These are phyloP conservation scores for Eudemis profundana DNA, from an alignment of 2,888 invertebrate species.

Conservation along the genomic window DNA sequence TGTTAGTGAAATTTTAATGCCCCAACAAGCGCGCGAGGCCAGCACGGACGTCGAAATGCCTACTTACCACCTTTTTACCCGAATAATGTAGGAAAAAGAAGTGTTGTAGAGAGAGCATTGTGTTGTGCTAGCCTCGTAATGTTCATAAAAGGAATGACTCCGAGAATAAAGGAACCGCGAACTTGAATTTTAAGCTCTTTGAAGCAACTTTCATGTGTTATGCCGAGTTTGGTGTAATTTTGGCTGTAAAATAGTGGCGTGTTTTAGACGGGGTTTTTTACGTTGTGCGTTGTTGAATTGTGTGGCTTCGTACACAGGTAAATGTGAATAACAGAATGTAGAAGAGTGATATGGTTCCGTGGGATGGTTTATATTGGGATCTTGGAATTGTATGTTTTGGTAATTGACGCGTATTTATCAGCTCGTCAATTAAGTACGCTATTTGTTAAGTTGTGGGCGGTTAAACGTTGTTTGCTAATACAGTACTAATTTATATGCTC, in stretches of 20 bases:
- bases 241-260: conserved; percentile 2
- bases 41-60: conserved; percentile 14
- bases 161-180: conserved; percentile 26
- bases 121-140: conserved; percentile 25
- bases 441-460: too few species aligned
- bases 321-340: too few species aligned
- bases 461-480: too few species aligned
- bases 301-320: not conserved
- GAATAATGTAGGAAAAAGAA: conserved; percentile 20
- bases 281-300: not conserved
- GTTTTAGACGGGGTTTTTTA: not conserved
- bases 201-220: conserved; percentile 33
- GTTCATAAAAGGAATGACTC: conserved; percentile 27
- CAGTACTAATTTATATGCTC: too few species aligned
- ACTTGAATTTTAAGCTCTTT: conserved; percentile 37
- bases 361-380: too few species aligned
- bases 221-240: conserved; percentile 17
- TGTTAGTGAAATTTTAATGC: conserved; percentile 53
- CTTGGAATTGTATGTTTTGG: too few species aligned
- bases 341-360: too few species aligned
- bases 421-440: too few species aligned
- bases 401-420: too few species aligned
- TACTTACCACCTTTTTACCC: conserved; percentile 28
- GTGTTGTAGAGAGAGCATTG: conserved; percentile 17
- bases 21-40: conserved; percentile 19